These are phyloP conservation scores for Hyla sarda DNA, from an alignment of 2,113 vertebrate species.

Conservation along the genomic window DNA sequence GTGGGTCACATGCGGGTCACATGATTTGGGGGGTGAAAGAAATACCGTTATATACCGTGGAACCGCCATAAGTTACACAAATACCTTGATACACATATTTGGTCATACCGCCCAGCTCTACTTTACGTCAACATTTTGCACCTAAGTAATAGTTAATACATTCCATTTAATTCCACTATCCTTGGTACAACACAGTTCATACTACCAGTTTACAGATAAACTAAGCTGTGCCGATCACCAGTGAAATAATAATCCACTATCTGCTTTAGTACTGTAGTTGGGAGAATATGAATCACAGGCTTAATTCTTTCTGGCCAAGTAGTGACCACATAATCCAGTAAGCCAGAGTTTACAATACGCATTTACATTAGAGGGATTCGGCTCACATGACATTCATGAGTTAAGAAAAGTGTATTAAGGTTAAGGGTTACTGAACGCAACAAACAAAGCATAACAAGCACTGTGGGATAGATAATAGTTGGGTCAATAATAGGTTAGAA, in stretches of 20 bases:
- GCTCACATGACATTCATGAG: neutral
- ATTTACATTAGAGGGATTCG: neutral
- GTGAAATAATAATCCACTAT: neutral
- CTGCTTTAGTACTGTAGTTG: neutral
- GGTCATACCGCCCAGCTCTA: too few species aligned
- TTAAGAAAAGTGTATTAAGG: neutral
- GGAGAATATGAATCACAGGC: neutral
- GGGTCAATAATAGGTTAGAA: neutral
- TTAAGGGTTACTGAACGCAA: neutral
- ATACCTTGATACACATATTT: too few species aligned
- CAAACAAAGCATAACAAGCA: neutral
- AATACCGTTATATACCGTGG: too few species aligned
- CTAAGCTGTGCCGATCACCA: too few species aligned
- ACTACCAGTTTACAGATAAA: too few species aligned
- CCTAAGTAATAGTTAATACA: too few species aligned
- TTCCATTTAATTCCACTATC: too few species aligned
- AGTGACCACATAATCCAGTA: slow-evolving; percentile 11
- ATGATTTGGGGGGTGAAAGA: too few species aligned
- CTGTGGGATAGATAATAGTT: neutral
- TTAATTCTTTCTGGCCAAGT: neutral
- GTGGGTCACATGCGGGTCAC: too few species aligned
- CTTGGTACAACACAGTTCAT: too few species aligned
- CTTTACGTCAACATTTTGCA: too few species aligned
- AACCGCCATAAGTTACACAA: too few species aligned
- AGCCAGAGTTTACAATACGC: neutral